Percentiles rank a stretch among this genome's conserved stretches.
These are phyloP conservation scores for Hypanus sabinus DNA, from an alignment of 2,113 vertebrate species.

Conservation along the genomic window DNA sequence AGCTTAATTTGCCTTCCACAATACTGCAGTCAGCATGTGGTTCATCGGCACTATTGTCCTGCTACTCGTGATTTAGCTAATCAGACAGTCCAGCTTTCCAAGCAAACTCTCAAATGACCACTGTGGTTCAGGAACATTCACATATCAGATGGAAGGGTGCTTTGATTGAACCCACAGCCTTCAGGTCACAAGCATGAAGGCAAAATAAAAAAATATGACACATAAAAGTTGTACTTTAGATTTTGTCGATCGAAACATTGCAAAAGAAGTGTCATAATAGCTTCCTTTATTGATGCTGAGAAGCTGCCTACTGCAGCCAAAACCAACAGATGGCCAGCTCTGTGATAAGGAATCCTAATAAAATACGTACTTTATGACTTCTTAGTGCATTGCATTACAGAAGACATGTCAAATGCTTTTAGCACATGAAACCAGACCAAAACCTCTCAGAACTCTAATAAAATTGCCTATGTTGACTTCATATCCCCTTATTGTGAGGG, in stretches of 20 bases:
- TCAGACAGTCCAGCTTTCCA: background rate
- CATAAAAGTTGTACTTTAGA: background rate
- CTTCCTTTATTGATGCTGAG: background rate
- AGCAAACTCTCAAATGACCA: background rate
- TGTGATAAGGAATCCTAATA: constrained; percentile 19
- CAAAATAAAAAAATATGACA: background rate
- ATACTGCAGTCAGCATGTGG: background rate
- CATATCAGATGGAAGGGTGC: background rate
- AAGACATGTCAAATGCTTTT: background rate
- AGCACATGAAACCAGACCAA: background rate
- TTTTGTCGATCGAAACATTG: background rate
- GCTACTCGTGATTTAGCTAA: background rate
- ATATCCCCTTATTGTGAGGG: background rate
- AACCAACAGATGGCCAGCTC: constrained; percentile 12
- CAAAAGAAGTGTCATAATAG: background rate
- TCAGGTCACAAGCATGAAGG: background rate
- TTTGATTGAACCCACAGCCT: background rate
- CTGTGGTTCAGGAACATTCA: background rate
- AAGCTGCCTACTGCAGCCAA: background rate
- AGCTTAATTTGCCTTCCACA: background rate
- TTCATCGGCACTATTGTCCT: background rate
- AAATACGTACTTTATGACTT: background rate
- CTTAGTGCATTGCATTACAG: background rate
- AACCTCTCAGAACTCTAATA: background rate
- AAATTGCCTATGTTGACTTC: background rate